Evolutionary conservation across 2,888 invertebrate species (phyloP).

Genomic region (Saturnia pavonia): DNA sequence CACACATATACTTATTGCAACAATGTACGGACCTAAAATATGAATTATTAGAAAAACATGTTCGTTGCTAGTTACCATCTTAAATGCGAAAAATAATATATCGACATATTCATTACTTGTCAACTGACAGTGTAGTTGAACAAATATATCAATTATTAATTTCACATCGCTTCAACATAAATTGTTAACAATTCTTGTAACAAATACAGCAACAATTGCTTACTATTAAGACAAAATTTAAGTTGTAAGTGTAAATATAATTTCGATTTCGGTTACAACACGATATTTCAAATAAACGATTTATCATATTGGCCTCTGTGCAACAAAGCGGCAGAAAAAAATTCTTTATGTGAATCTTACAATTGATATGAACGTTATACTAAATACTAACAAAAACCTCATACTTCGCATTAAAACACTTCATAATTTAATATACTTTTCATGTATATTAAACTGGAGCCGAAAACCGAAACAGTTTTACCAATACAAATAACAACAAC

Average conservation of each 20-base stretch:
- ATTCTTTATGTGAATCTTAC: slow-evolving; percentile 22
- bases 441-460: background rate
- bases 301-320: background rate
- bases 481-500: slow-evolving; percentile 50
- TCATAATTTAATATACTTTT: slow-evolving; percentile 9
- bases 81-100: background rate
- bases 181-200: background rate
- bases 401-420: slow-evolving; percentile 10
- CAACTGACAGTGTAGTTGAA: background rate
- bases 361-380: slow-evolving; percentile 34
- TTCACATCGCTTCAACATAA: background rate
- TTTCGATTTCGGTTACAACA: background rate
- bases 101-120: background rate
- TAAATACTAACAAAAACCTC: slow-evolving; percentile 18
- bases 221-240: background rate
- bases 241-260: background rate
- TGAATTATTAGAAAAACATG: background rate
- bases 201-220: background rate
- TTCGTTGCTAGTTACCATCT: background rate
- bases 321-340: background rate
- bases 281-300: background rate
- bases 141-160: background rate
- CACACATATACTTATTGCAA: background rate
- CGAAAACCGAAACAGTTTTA: slow-evolving; percentile 43
- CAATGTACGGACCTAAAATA: background rate